These are phyloP conservation scores for Cristatella mucedo DNA, from an alignment of 2,888 invertebrate species.

Conservation along the genomic window DNA sequence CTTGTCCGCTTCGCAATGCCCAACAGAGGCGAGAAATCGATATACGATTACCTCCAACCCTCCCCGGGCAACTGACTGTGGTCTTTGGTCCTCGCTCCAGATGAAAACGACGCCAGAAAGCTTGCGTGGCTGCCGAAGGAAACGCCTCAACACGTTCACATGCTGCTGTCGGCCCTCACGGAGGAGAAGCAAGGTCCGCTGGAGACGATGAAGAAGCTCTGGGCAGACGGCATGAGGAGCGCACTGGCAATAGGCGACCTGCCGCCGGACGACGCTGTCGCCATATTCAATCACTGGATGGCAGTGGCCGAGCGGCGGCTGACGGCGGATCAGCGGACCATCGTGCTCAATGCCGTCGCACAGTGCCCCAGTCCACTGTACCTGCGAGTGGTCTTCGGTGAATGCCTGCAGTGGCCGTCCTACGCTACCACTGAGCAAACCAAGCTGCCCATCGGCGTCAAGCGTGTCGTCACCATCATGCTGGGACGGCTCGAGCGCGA, in stretches of 20 bases:
- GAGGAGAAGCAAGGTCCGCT: slow-evolving; percentile 21
- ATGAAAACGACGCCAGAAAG: slow-evolving; percentile 44
- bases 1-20: too few relatives aligned
- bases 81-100: slow-evolving; percentile 16
- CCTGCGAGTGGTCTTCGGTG: slow-evolving; percentile 22
- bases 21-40: too few relatives aligned
- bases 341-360: slow-evolving; percentile 48
- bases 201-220: slow-evolving; percentile 16
- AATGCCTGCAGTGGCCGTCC: slow-evolving; percentile 23
- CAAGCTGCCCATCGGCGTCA: slow-evolving; percentile 21
- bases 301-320: slow-evolving; percentile 16
- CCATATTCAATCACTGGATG: slow-evolving; percentile 23
- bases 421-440: slow-evolving; percentile 16
- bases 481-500: slow-evolving; percentile 27
- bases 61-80: too few relatives aligned
- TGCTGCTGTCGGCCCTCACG: slow-evolving; percentile 43
- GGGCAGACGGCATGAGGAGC: slow-evolving; percentile 15
- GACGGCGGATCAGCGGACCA: slow-evolving; percentile 47
- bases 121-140: slow-evolving; percentile 60
- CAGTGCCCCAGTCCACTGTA: slow-evolving; percentile 24
- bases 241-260: slow-evolving; percentile 22
- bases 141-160: slow-evolving; percentile 56
- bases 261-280: slow-evolving; percentile 17
- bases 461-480: slow-evolving; percentile 19
- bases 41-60: too few relatives aligned